Evolutionary conservation across 2,113 vertebrate species (phyloP).

Genomic region (Carassius gibelio): DNA sequence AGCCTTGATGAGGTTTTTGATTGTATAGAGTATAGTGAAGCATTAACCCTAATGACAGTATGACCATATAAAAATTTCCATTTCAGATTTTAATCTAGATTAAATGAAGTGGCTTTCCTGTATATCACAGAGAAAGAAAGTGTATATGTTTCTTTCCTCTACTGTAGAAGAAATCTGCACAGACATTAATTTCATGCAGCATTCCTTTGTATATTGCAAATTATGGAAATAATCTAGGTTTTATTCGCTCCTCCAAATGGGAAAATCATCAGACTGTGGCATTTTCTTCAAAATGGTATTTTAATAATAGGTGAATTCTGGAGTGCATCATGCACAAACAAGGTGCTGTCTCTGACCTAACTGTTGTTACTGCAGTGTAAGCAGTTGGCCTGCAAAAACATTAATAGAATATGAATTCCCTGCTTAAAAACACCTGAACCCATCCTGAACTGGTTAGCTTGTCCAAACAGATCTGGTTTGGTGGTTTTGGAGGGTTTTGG

Average conservation of each 20-base stretch:
- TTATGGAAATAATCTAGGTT: constrained; percentile 62
- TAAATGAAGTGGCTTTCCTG: neutral
- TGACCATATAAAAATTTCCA: neutral
- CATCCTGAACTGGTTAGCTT: neutral
- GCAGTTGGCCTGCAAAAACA: neutral
- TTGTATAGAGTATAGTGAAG: neutral
- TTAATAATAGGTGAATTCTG: constrained; percentile 28
- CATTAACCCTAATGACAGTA: neutral
- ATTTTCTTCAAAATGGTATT: constrained; percentile 42
- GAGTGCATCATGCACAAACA: constrained; percentile 17
- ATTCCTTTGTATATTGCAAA: constrained; percentile 70
- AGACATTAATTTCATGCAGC: constrained; percentile 71
- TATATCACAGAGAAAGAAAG: neutral
- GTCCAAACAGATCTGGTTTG: neutral
- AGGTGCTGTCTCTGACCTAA: neutral
- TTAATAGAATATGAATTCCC: neutral
- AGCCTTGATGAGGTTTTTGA: neutral
- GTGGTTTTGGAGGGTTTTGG: neutral
- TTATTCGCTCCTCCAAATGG: constrained; percentile 58
- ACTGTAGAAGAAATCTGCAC: constrained; percentile 53
- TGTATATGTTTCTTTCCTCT: constrained; percentile 44
- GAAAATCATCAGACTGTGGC: constrained; percentile 60
- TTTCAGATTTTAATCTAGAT: constrained; percentile 1
- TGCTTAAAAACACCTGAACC: neutral
- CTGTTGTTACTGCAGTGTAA: neutral